Conservation (phyloP, 2,797 vertebrate species). For the Chelmon rostratus region DNA sequence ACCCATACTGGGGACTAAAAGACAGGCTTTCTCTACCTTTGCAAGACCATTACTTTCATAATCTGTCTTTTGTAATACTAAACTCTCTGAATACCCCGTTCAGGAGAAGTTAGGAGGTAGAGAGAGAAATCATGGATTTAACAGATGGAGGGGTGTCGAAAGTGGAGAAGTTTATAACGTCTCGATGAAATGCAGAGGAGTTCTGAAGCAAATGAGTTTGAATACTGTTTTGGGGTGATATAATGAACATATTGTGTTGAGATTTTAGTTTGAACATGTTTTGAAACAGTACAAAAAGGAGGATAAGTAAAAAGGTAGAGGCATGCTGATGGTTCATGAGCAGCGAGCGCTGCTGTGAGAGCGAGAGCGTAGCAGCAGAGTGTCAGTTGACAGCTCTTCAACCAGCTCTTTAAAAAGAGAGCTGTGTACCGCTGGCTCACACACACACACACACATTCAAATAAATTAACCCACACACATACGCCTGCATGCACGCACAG, state of each 20-base stretch:
- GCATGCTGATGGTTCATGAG: slow-evolving; percentile 34
- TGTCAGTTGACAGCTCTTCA: slow-evolving; percentile 48
- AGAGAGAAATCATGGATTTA: neutral
- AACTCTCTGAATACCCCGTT: neutral
- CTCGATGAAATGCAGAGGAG: neutral
- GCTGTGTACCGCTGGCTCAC: slow-evolving; percentile 12
- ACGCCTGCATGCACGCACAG: slow-evolving; percentile 21
- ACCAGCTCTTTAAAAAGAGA: slow-evolving; percentile 29
- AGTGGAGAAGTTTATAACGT: neutral
- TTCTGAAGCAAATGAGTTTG: neutral
- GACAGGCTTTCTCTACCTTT: neutral
- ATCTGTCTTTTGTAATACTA: neutral
- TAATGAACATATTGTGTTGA: neutral
- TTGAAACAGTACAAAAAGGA: neutral
- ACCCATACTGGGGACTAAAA: neutral
- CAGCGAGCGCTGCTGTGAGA: slow-evolving; percentile 12
- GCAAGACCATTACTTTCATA: neutral
- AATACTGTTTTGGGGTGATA: neutral
- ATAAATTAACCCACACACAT: slow-evolving; percentile 29
- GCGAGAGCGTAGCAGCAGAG: slow-evolving; percentile 24
- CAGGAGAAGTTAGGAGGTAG: neutral
- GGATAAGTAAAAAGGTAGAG: neutral
- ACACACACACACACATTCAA: neutral
- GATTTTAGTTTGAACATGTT: neutral
- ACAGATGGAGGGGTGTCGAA: slow-evolving; percentile 20